Evolutionary conservation across 2,888 invertebrate genomes (phyloP).

Genomic region (Cephus pulcher): DNA sequence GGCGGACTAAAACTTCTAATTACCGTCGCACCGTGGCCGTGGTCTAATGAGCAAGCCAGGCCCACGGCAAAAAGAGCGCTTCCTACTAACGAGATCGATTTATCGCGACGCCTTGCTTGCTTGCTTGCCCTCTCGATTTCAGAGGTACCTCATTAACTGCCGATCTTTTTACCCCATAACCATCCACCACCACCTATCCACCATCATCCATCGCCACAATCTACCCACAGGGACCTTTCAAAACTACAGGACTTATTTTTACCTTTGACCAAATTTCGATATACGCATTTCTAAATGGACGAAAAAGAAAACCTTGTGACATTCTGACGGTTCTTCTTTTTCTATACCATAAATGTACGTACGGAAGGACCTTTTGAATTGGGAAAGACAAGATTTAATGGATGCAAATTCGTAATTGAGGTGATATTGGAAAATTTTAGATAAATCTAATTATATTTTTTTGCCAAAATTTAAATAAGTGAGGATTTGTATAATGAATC

Average conservation of each 20-base stretch:
- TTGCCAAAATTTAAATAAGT: not conserved
- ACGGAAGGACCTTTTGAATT: not conserved
- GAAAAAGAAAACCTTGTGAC: not conserved
- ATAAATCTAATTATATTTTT: not conserved
- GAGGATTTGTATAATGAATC: not conserved
- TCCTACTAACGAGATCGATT: constrained; percentile 61
- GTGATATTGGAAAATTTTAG: not conserved
- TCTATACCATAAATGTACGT: not conserved
- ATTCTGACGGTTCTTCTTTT: not conserved
- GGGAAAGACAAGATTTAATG: not conserved
- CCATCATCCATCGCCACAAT: not conserved
- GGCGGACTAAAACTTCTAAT: constrained; percentile 60
- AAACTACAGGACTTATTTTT: not conserved
- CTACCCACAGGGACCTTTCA: not conserved
- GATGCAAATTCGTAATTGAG: not conserved
- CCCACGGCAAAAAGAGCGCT: constrained; percentile 57
- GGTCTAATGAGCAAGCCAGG: constrained; percentile 53
- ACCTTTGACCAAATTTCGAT: not conserved
- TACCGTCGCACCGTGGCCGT: constrained; percentile 57
- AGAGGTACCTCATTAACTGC: not conserved
- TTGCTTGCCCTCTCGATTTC: not conserved
- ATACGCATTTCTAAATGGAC: not conserved
- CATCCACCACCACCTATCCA: not conserved
- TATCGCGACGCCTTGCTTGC: constrained; percentile 29
- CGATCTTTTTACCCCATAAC: not conserved